Base-by-base conservation (phyloP, 2,113 vertebrate species). In the Bettongia penicillata region DNA sequence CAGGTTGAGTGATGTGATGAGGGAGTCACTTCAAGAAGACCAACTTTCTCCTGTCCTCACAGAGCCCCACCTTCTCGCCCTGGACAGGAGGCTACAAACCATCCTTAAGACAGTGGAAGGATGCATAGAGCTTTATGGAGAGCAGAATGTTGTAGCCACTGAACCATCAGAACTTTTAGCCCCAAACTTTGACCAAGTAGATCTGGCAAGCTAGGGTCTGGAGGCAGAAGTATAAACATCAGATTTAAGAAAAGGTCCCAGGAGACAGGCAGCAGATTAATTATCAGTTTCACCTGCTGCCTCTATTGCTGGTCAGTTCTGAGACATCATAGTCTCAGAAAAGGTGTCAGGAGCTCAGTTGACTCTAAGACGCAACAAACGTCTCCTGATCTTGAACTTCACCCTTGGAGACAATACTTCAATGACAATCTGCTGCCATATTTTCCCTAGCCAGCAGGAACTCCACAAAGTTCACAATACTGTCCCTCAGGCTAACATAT, bases 1-100 rank as follows among this genome's bases (percentile, higher is more conserved):
- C 96, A 98, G 93, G 37, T 99, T 99, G 51, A 99, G 99, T 0
- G 99, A 99, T 0, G 98, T 99, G 90, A 99, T 99, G 99, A 98
- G 99, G 90, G 99, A 99, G 95, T 99, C 99, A 0, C 98, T 99
- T 53, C 97, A 98, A 7, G 97, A 97, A n/a, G 99, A 99, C 96
- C 96, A 53, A 48, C 98, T 99, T 52, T 95, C 90, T 1, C 99
- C 99, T 0, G 57, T 99, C 68, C 98, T 99, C 96, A 99, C 99
- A 0, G 99, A 99, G 61, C 99, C 99, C 5, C 99, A 99, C 93
- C 99, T 99, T 77, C 92, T 98, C 90, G 99, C 99, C 24, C 98
- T 99, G 96, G 99, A 99, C 98, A 99, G 99, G 0, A 98, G 99
- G 93, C 97, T 99, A 31, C 98, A 98, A 43, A 98, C 98, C 22